Evolutionary conservation across 2,888 invertebrate species (phyloP).

Genomic region (Cerceris rybyensis): DNA sequence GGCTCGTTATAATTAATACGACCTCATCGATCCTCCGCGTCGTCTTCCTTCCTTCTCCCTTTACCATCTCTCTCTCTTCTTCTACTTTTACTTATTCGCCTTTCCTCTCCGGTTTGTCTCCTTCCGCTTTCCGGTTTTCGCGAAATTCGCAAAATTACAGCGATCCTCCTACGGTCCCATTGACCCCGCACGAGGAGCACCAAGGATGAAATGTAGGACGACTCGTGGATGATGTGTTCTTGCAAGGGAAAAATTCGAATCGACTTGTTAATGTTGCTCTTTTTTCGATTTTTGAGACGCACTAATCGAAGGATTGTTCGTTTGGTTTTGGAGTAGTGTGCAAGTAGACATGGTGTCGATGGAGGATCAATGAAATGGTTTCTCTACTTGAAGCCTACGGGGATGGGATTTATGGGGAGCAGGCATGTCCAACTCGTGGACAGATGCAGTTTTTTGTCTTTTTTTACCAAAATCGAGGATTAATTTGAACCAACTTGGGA

Average conservation of each 20-base stretch:
- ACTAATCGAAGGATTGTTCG: too few species aligned
- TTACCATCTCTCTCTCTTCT: neutral
- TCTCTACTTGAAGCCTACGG: too few species aligned
- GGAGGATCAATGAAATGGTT: too few species aligned
- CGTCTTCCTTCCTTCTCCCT: constrained; percentile 1
- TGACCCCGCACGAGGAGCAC: neutral
- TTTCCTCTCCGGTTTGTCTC: neutral
- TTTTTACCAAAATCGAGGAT: too few species aligned
- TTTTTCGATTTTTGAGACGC: too few species aligned
- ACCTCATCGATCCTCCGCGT: constrained; percentile 52
- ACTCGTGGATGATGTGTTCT: neutral
- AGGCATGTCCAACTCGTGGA: too few species aligned
- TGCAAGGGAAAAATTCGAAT: neutral
- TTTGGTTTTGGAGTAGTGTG: too few species aligned
- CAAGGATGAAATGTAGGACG: neutral
- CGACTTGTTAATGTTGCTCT: too few species aligned
- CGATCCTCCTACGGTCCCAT: neutral
- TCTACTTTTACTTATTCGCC: neutral
- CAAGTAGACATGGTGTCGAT: too few species aligned
- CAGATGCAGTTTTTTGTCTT: too few species aligned
- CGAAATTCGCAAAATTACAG: neutral
- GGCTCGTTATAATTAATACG: constrained; percentile 67
- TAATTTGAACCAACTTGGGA: too few species aligned
- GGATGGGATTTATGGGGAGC: too few species aligned
- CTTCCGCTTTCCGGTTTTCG: neutral